phyloP scores from a whole-genome alignment of 2,888 invertebrate genomes.

The Gerosis bhagava region DNA sequence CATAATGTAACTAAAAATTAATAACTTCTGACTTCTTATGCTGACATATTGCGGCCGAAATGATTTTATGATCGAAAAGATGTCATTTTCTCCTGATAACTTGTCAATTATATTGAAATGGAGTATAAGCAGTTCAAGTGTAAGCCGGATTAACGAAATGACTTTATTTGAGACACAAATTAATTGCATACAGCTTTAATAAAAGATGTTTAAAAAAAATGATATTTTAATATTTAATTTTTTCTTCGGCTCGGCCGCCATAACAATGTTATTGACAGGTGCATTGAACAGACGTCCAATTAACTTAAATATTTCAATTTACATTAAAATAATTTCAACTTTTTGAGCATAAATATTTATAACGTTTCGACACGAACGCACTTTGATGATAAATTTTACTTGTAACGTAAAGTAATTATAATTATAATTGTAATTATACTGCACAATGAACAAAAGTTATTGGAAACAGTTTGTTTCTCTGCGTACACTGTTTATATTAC shows the following conservation, averaged over 20 bases:
- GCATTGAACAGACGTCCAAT: constrained; percentile 27
- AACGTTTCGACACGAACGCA: constrained; percentile 16
- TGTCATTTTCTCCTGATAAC: too few relatives aligned
- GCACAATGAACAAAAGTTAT: too few relatives aligned
- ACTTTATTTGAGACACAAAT: constrained; percentile 5
- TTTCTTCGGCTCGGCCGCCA: background rate
- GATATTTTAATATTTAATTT: background rate
- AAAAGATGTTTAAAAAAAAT: constrained; percentile 1
- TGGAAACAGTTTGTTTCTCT: too few relatives aligned
- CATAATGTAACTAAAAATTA: too few relatives aligned
- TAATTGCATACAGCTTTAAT: constrained; percentile 1
- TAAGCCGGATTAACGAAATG: constrained; percentile 1
- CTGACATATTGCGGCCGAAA: too few relatives aligned
- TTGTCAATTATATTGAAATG: too few relatives aligned
- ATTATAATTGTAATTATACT: too few relatives aligned
- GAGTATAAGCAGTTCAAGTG: constrained; percentile 1
- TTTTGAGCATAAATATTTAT: constrained; percentile 23
- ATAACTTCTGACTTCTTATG: too few relatives aligned
- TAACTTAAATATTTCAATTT: constrained; percentile 31
- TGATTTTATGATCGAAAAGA: too few relatives aligned
- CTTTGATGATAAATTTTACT: constrained; percentile 5
- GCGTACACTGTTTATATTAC: too few relatives aligned
- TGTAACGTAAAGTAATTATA: too few relatives aligned
- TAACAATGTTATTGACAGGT: constrained; percentile 27
- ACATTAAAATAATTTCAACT: constrained; percentile 21